These are phyloP conservation scores for Clunio marinus DNA, from an alignment of 2,888 invertebrate genomes.

Conservation along the genomic window DNA sequence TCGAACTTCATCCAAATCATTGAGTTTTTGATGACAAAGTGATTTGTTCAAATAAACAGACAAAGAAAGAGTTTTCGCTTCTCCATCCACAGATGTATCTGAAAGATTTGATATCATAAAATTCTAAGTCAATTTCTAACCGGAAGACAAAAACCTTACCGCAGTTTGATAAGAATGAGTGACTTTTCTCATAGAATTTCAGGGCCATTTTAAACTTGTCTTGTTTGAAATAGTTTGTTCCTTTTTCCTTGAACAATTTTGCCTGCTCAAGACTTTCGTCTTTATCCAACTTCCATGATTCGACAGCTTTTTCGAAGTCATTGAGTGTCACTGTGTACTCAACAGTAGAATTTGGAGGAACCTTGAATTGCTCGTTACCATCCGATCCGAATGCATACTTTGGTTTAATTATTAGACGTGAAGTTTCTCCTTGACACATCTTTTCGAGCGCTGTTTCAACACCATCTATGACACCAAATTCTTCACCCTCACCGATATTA, in stretches of 20 bases:
- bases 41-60: constrained; percentile 77
- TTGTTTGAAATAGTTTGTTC: constrained; percentile 81
- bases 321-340: constrained; percentile 78
- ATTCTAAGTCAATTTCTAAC: constrained; percentile 25
- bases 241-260: constrained; percentile 81
- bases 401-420: constrained; percentile 66
- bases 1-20: constrained; percentile 63
- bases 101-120: constrained; percentile 23
- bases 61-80: constrained; percentile 57
- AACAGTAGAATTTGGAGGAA: constrained; percentile 74
- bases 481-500: constrained; percentile 78
- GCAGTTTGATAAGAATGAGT: constrained; percentile 44
- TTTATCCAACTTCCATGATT: constrained; percentile 76
- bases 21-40: constrained; percentile 70
- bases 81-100: constrained; percentile 50
- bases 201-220: constrained; percentile 73
- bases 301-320: constrained; percentile 77
- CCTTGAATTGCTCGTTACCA: constrained; percentile 65
- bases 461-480: constrained; percentile 71
- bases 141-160: constrained; percentile 41
- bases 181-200: constrained; percentile 80
- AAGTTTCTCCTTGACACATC: constrained; percentile 76
- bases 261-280: constrained; percentile 77
- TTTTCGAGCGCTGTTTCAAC: constrained; percentile 75
- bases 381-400: constrained; percentile 73